phyloP scores from a whole-genome alignment of 2,888 invertebrate species.

The Pediacus dermestoides region DNA sequence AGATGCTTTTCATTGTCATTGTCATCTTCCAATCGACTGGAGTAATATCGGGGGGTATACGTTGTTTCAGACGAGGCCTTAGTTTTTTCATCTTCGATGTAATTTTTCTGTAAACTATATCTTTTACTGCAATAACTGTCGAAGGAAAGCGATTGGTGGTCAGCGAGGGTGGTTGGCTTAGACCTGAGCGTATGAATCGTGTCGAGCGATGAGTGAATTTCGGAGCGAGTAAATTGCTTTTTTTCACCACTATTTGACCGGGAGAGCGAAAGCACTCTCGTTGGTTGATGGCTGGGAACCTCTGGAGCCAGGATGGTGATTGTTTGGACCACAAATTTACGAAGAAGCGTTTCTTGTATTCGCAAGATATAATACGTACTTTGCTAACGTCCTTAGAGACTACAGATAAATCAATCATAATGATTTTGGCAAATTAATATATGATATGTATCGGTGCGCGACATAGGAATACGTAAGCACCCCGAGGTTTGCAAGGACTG shows the following conservation, averaged over 20 bases:
- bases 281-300: conserved; percentile 42
- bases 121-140: conserved; percentile 30
- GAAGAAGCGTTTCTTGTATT: conserved; percentile 20
- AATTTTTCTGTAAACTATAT: conserved; percentile 22
- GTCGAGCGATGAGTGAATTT: conserved; percentile 34
- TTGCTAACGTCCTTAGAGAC: conserved; percentile 33
- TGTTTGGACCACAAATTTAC: conserved; percentile 33
- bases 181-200: conserved; percentile 33
- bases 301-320: conserved; percentile 49
- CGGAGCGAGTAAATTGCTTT: conserved; percentile 18
- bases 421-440: conserved; percentile 36
- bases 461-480: conserved; percentile 39
- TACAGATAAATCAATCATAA: conserved; percentile 45
- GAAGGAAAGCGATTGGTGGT: conserved; percentile 32
- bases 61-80: conserved; percentile 27
- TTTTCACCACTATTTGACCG: conserved; percentile 15
- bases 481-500: conserved; percentile 25
- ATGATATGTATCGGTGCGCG: conserved; percentile 44
- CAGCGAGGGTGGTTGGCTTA: conserved; percentile 26
- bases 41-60: conserved; percentile 20
- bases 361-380: conserved; percentile 26
- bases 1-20: conserved; percentile 21
- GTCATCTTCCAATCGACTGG: conserved; percentile 14
- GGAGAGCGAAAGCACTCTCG: conserved; percentile 14
- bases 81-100: conserved; percentile 24